Percentiles rank a stretch among this genome's conserved stretches.
phyloP scores from a whole-genome alignment of 2,888 invertebrate species.

The Hypercompe scribonia region DNA sequence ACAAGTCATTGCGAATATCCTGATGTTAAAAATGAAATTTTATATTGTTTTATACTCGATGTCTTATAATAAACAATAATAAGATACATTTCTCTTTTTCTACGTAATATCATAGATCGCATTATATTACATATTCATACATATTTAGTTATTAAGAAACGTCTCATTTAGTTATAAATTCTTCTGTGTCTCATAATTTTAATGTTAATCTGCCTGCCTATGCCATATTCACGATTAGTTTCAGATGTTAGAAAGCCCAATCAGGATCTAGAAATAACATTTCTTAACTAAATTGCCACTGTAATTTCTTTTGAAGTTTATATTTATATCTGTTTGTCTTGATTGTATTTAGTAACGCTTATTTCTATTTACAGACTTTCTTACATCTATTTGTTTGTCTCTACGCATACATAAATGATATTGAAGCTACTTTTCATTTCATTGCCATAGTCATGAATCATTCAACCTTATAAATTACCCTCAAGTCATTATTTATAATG shows the following conservation, averaged over 20 bases:
- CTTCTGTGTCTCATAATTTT: too few species aligned
- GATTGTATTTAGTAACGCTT: neutral
- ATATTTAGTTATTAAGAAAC: neutral
- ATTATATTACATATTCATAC: neutral
- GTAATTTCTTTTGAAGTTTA: too few species aligned
- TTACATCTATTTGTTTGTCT: neutral
- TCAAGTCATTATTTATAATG: conserved; percentile 27
- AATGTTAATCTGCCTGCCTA: too few species aligned
- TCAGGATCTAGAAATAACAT: too few species aligned
- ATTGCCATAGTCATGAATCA: conserved; percentile 19
- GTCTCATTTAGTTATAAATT: neutral
- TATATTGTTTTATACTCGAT: neutral
- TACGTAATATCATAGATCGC: neutral
- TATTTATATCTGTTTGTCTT: too few species aligned
- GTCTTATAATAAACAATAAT: neutral
- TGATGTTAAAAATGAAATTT: neutral
- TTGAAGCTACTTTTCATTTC: conserved; percentile 8
- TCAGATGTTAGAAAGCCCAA: too few species aligned
- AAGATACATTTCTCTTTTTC: too few species aligned
- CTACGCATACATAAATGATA: neutral
- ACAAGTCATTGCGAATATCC: neutral
- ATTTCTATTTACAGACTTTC: neutral
- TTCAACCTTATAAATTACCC: conserved; percentile 28
- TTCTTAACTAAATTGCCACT: too few species aligned
- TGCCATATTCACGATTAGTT: too few species aligned